Conservation (phyloP, 1,140 invertebrate genomes). For the Drosophila ambigua region DNA sequence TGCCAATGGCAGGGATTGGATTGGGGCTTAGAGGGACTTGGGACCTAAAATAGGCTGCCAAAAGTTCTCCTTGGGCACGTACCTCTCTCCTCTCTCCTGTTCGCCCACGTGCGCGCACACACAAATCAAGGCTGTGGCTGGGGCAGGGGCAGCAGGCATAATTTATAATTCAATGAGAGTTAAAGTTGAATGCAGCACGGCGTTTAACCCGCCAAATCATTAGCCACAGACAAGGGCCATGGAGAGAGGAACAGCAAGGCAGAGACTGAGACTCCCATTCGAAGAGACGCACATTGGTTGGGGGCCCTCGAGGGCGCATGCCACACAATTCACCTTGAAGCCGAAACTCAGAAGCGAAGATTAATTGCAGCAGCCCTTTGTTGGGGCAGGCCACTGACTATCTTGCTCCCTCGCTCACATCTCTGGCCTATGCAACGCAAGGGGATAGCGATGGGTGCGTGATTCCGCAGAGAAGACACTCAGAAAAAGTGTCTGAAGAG, state of each 20-base stretch:
- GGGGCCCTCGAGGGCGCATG: constrained; percentile 70
- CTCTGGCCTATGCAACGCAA: constrained; percentile 51
- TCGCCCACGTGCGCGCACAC: constrained; percentile 2
- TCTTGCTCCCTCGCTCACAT: constrained; percentile 36
- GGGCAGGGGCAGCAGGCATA: constrained; percentile 39
- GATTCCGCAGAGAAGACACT: too few species aligned
- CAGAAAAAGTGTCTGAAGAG: too few species aligned
- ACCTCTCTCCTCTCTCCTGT: constrained; percentile 20
- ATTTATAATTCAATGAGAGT: constrained; percentile 83
- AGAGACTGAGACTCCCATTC: constrained; percentile 12
- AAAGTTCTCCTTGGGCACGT: constrained; percentile 65
- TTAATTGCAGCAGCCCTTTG: constrained; percentile 80
- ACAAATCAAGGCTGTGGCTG: constrained; percentile 19
- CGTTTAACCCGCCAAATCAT: constrained; percentile 55
- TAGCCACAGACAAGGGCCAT: constrained; percentile 16
- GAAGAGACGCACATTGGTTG: not conserved
- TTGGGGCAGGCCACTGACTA: constrained; percentile 43
- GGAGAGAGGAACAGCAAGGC: constrained; percentile 5
- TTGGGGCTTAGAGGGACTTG: not conserved
- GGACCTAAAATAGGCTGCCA: constrained; percentile 63
- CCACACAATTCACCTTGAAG: constrained; percentile 80
- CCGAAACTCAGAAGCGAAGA: constrained; percentile 79
- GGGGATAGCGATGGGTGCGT: constrained; percentile 13
- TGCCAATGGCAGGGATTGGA: not conserved
- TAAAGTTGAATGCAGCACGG: constrained; percentile 73